Evolutionary conservation across 2,888 invertebrate genomes (phyloP), one percentile per base, ranked within the genome.

Genomic region (Cenopis cana): DNA sequence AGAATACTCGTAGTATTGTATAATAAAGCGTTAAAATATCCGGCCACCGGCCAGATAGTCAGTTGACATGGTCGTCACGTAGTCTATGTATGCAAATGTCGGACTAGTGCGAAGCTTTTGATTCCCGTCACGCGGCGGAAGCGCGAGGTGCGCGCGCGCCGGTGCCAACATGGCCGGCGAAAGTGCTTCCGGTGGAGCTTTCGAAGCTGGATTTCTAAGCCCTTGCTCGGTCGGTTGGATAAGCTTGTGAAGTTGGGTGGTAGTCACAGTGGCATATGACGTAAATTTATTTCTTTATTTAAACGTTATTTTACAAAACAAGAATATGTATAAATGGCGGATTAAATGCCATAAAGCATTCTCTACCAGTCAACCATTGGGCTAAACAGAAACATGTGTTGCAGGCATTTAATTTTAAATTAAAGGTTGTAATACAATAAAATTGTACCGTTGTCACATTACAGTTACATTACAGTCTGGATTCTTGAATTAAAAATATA

Each of bases 121-220:
- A 90, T 89, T 90, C 90, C 82, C 88, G 87, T 91, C 90, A 92
- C 90, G 90, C 90, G 89, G 85, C 91, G 92, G 92, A 93, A 91
- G 89, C 82, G 85, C 82, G 89, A 87, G 89, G 89, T 89, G 91
- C 88, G 92, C 90, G 82, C 82, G 92, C 90, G 89, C 91, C 92
- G 93, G 93, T 92, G 92, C 90, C 92, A 92, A 90, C 80, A 93
- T 93, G 92, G 93, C 93, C 82, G 84, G 92, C 91, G 91, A 93
- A 93, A 93, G 93, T 92, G 90, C 89, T 93, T 93, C 93, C 93
- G 93, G 85, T 81, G 79, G 84, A 84, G 74, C 76, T 86, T 89
- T 86, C 85, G n/a, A 54, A 64, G 52, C 52, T 64, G 52, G 64
- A 86, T 89, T 87, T 91, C 88, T 89, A 88, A 90, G 81, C 84